phyloP scores from a whole-genome alignment of 2,888 invertebrate genomes.

The Metellina segmentata region DNA sequence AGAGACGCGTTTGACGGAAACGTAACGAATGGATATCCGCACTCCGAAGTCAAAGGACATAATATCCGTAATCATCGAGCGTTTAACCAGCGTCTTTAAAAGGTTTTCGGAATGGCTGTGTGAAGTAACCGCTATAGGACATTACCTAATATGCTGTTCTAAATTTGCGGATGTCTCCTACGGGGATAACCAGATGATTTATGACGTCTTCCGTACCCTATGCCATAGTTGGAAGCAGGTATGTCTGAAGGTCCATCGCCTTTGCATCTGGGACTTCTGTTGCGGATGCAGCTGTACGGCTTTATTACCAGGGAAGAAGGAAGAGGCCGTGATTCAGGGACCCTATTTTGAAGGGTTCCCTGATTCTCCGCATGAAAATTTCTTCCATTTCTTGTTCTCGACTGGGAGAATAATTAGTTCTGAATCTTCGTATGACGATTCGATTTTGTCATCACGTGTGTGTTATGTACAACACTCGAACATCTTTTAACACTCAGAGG shows the following conservation, averaged over 20 bases:
- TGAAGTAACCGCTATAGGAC: not conserved
- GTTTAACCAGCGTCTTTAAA: not conserved
- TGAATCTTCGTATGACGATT: no score
- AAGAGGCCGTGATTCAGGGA: not conserved
- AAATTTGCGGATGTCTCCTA: not conserved
- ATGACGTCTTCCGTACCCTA: not conserved
- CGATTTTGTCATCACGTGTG: no score
- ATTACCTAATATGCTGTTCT: not conserved
- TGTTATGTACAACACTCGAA: no score
- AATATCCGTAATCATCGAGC: not conserved
- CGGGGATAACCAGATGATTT: not conserved
- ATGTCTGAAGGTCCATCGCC: no score
- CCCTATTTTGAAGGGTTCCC: no score
- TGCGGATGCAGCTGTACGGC: constrained; percentile 10
- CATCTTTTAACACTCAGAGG: no score
- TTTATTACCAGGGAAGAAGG: not conserved
- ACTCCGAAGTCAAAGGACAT: not conserved
- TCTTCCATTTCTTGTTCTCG: no score
- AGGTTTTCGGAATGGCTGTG: not conserved
- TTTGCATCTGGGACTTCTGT: not conserved
- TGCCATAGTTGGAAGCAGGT: not conserved
- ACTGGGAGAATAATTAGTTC: no score
- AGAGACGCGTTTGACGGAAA: not conserved
- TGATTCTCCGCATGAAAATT: no score
- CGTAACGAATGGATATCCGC: not conserved